Evolutionary conservation across 2,113 vertebrate species (phyloP), one percentile per base, ranked within the genome.

Genomic region (Laticauda colubrina): DNA sequence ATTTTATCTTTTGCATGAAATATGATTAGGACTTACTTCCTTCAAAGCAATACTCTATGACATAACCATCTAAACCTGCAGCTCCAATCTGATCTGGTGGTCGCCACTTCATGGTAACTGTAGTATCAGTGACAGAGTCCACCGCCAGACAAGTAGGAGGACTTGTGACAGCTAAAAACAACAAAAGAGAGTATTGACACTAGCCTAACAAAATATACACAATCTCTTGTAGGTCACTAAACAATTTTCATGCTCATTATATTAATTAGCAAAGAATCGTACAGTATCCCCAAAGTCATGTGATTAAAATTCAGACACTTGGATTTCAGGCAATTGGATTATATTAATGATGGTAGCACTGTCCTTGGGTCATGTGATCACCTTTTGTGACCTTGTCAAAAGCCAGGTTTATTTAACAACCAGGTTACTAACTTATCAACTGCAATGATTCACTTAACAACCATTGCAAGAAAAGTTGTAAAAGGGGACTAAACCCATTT

Each of bases 21-120:
- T n/a, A 81, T 7, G 94, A 4, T 53, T 10, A 86, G 69, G 92
- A 97, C 99, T 99, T 97, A 99, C 99, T 98, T 98, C 99, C 99
- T 99, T 99, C 99, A 69, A 99, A 92, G 97, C 98, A 99, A 96
- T 99, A 99, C 95, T 99, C 99, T 96, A 99, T 96, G 93, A 98
- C 96, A 95, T 99, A 99, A 94, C 99, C 99, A 0, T 99, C 99
- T 95, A 99, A 96, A 88, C 99, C 99, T 23, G 99, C 99, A 0
- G 99, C 99, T 61, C 99, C 99, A 0, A 99, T 99, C 91, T 98
- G 99, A 94, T 99, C 99, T 45, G 99, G 99, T 5, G 99, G 99
- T 85, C 99, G 98, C 99, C 99, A 99, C 95, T 99, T 99, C 96
- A 99, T 98, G 0, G 99, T 99, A 93, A 99, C 98, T 0, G 98